phyloP scores from a whole-genome alignment of 2,113 vertebrate species.

The Amblyornis subalaris region DNA sequence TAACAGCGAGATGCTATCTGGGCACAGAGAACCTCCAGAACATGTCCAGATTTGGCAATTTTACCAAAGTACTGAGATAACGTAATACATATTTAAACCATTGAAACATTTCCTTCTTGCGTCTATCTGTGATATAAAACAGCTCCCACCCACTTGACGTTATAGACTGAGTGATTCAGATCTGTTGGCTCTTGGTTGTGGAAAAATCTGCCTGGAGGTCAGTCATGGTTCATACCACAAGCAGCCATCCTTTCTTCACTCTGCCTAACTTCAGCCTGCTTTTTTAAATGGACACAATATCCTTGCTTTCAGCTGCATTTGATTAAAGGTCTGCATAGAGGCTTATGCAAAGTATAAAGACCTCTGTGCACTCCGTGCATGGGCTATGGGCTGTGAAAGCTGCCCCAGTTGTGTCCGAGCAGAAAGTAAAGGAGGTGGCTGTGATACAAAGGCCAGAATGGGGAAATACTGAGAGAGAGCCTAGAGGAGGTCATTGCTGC shows the following conservation, averaged over 20 bases:
- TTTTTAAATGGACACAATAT: not conserved
- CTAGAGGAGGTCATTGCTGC: not conserved
- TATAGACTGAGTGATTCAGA: not conserved
- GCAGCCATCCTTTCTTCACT: not conserved
- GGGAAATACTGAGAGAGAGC: not conserved
- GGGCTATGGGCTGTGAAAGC: not conserved
- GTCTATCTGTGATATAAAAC: not conserved
- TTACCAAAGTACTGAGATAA: not conserved
- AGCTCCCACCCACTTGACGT: not conserved
- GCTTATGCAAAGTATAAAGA: fast-evolving
- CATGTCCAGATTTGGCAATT: not conserved
- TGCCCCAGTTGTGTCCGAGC: not conserved
- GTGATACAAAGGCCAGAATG: not conserved
- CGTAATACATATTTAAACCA: not conserved
- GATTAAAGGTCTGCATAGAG: not conserved
- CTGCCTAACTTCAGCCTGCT: not conserved
- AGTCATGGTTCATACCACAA: not conserved
- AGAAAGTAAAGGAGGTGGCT: not conserved
- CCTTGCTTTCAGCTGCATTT: not conserved
- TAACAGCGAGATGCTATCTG: not conserved
- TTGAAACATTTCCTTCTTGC: not conserved
- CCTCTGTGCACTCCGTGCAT: fast-evolving
- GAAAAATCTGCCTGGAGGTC: constrained; percentile 28
- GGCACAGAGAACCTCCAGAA: not conserved
- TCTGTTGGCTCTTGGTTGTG: constrained; percentile 2